A percentile compares a stretch with the other conserved stretches of the same genome.
Conservation (phyloP, 2,113 vertebrate genomes). For the Mormoops blainvillei region DNA sequence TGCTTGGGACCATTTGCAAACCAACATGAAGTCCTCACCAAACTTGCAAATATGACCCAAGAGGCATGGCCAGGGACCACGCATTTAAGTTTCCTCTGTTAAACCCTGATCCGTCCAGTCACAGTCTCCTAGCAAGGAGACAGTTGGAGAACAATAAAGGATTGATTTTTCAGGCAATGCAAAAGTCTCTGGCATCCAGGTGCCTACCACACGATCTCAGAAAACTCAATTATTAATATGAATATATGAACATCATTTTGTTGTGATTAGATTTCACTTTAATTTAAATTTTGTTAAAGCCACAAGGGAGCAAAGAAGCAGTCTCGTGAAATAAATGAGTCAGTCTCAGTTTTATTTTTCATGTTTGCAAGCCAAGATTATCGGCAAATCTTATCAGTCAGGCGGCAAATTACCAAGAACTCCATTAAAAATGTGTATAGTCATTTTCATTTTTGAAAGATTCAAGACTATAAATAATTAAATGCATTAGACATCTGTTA, state of each 20-base stretch:
- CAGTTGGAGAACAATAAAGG: conserved; percentile 50
- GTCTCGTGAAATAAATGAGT: conserved; percentile 78
- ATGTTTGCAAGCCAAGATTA: conserved; percentile 86
- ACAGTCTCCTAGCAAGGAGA: background rate
- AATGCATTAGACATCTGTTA: conserved; percentile 88
- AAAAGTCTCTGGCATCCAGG: conserved; percentile 71
- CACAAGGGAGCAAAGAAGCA: conserved; percentile 76
- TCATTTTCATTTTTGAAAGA: conserved; percentile 88
- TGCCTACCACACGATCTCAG: conserved; percentile 75
- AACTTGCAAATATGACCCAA: background rate
- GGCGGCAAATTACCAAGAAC: conserved; percentile 86
- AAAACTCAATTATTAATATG: conserved; percentile 83
- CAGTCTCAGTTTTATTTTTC: conserved; percentile 84
- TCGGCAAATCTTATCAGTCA: conserved; percentile 86
- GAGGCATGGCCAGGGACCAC: background rate
- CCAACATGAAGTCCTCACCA: background rate
- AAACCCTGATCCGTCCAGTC: background rate
- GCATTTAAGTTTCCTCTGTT: background rate
- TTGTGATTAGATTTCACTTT: conserved; percentile 83
- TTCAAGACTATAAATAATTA: conserved; percentile 90
- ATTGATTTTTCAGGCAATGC: conserved; percentile 70
- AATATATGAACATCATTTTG: conserved; percentile 83
- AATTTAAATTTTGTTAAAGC: conserved; percentile 84
- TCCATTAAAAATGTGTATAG: conserved; percentile 89
- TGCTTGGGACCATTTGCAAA: background rate